A percentile compares a stretch with the other conserved stretches of the same genome.
Conservation (phyloP, 2,113 vertebrate species). For the Apaloderma vittatum region DNA sequence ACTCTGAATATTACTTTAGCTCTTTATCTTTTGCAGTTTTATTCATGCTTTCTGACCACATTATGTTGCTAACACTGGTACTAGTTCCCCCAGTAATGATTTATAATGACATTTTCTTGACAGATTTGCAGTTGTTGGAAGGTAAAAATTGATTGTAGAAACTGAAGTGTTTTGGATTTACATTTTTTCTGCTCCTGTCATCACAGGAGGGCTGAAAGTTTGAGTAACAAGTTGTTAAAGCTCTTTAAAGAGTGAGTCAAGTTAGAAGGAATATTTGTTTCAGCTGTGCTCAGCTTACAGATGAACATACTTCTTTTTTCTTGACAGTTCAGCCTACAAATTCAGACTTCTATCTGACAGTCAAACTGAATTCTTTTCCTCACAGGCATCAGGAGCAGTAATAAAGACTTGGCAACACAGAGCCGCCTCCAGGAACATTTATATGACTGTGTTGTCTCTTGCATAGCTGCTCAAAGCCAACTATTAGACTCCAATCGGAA, state of each 20-base stretch:
- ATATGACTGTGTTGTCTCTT: neutral
- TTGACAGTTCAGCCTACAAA: slow-evolving; percentile 4
- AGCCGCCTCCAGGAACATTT: neutral
- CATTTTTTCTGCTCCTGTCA: neutral
- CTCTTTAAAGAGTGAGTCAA: neutral
- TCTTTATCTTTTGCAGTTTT: neutral
- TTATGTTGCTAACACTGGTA: neutral
- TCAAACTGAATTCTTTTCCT: neutral
- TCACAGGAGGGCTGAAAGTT: neutral
- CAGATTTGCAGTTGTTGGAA: neutral
- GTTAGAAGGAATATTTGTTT: neutral
- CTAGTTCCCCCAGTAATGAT: neutral
- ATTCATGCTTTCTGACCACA: neutral
- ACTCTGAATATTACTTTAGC: neutral
- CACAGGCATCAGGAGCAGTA: neutral
- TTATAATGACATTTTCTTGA: neutral
- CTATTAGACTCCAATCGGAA: neutral
- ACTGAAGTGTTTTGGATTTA: neutral
- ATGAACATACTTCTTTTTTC: neutral
- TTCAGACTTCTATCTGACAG: neutral
- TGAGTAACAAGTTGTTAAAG: neutral
- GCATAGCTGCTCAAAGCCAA: neutral
- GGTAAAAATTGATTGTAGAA: neutral
- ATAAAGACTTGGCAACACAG: neutral
- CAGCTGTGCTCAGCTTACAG: neutral